phyloP scores from a whole-genome alignment of 2,113 vertebrate species.

The Melanotaenia duboulayi region DNA sequence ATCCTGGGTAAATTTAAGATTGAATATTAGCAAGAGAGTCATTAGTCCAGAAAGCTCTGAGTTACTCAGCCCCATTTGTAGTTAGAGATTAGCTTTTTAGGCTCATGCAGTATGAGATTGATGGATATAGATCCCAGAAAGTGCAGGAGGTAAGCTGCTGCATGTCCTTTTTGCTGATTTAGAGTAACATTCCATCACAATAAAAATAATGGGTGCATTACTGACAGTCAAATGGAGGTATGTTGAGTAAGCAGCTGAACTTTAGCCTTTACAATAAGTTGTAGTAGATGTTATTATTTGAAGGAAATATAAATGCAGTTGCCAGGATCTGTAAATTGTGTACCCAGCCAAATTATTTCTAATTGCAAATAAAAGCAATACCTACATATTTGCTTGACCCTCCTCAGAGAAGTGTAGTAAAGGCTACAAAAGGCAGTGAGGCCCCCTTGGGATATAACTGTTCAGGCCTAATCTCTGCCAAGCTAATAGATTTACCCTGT shows the following conservation, averaged over 20 bases:
- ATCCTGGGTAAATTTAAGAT: slow-evolving; percentile 56
- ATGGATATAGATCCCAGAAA: slow-evolving; percentile 59
- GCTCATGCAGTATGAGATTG: slow-evolving; percentile 43
- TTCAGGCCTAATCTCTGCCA: slow-evolving; percentile 74
- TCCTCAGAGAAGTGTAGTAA: slow-evolving; percentile 25
- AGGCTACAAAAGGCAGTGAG: slow-evolving; percentile 37
- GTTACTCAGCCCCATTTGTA: slow-evolving; percentile 55
- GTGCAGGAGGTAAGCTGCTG: slow-evolving; percentile 46
- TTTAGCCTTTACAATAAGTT: slow-evolving; percentile 47
- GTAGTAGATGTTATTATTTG: slow-evolving; percentile 54
- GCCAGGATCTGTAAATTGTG: slow-evolving; percentile 18
- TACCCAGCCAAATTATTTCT: neutral
- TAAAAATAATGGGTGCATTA: slow-evolving; percentile 58
- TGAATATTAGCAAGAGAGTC: slow-evolving; percentile 71
- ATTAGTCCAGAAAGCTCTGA: slow-evolving; percentile 58
- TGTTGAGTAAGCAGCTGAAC: slow-evolving; percentile 19
- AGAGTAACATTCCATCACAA: slow-evolving; percentile 61
- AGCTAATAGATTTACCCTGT: slow-evolving; percentile 80
- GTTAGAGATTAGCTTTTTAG: slow-evolving; percentile 62
- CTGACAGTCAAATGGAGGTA: slow-evolving; percentile 66
- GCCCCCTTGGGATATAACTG: slow-evolving; percentile 61
- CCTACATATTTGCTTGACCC: slow-evolving; percentile 30
- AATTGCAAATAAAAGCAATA: slow-evolving; percentile 5
- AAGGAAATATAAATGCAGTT: slow-evolving; percentile 8
- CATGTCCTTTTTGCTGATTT: slow-evolving; percentile 53